phyloP scores from a whole-genome alignment of 2,888 invertebrate species.

The Mesochorus sp. region DNA sequence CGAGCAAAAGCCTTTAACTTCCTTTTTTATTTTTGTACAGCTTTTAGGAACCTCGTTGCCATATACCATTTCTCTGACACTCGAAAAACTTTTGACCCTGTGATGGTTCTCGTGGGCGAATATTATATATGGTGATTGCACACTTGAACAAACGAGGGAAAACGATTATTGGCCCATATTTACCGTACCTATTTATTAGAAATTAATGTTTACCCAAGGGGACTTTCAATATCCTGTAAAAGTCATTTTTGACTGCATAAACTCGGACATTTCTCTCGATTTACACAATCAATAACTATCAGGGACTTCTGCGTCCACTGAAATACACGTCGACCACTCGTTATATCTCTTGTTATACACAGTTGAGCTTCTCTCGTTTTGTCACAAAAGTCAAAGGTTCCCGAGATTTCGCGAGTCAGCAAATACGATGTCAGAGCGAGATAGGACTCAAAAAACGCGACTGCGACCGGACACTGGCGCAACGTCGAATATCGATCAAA shows the following conservation, averaged over 20 bases:
- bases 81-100: not conserved
- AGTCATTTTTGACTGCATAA: too few relatives aligned
- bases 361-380: not conserved
- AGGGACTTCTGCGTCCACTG: too few relatives aligned
- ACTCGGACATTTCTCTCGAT: too few relatives aligned
- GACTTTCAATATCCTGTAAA: too few relatives aligned
- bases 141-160: too few relatives aligned
- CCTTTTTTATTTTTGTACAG: too few relatives aligned
- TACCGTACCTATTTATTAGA: too few relatives aligned
- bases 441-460: constrained; percentile 31
- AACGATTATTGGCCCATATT: too few relatives aligned
- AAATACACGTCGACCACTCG: not conserved
- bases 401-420: constrained; percentile 35
- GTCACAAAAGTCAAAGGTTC: constrained; percentile 1
- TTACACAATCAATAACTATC: too few relatives aligned
- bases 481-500: constrained; percentile 49
- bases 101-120: too few relatives aligned
- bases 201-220: too few relatives aligned
- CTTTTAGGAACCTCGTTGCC: not conserved
- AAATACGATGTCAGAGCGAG: constrained; percentile 27
- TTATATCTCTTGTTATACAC: constrained; percentile 22
- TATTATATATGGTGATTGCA: too few relatives aligned
- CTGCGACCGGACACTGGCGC: constrained; percentile 1
- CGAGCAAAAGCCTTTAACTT: not conserved
- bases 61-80: not conserved